Evolutionary conservation across 2,113 vertebrate species (phyloP), one percentile per base, ranked within the genome.

Genomic region (Mormyrus lacerda): DNA sequence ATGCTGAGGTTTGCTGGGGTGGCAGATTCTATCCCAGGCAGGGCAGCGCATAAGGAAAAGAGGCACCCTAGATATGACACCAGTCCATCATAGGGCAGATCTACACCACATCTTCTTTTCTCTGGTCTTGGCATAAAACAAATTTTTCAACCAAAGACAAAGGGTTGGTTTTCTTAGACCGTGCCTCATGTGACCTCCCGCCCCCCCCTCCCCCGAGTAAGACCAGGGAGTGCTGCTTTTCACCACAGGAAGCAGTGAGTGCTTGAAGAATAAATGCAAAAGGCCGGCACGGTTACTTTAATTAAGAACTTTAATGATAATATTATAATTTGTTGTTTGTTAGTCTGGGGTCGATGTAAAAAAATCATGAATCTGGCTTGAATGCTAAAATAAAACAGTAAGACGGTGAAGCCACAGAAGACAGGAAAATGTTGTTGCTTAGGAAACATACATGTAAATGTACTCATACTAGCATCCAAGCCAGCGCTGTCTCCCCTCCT

Each of bases 261-360:
- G 17, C 39, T 35, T 82, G 76, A 24, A 39, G 76, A 31, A 31
- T 76, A 76, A 39, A 76, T 76, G 13, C 69, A 35, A 15, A 76
- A 27, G 61, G 61, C 91, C 89, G 93, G 95, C 90, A 93, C 94
- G 95, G 94, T 93, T 92, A 93, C 93, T 94, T 94, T 95, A 94
- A 95, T 95, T 94, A 95, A 95, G 95, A 93, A 93, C 94, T 95
- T 93, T 90, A 91, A 93, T 94, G 95, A 95, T 94, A 95, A 94
- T 94, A 94, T 90, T 90, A 93, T 94, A 95, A 95, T 96, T 94
- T 94, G 95, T 95, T 94, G 93, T 94, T 94, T 95, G 94, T 94
- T 94, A 94, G 95, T 94, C 94, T 93, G 92, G 94, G 94, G 92
- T 94, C 95, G 94, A 95, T 94, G 95, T 94, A 93, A 92, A 92